Evolutionary conservation across 35 echinoderm and acorn worm species (phyloP).

Genomic region (Ptychodera flava): DNA sequence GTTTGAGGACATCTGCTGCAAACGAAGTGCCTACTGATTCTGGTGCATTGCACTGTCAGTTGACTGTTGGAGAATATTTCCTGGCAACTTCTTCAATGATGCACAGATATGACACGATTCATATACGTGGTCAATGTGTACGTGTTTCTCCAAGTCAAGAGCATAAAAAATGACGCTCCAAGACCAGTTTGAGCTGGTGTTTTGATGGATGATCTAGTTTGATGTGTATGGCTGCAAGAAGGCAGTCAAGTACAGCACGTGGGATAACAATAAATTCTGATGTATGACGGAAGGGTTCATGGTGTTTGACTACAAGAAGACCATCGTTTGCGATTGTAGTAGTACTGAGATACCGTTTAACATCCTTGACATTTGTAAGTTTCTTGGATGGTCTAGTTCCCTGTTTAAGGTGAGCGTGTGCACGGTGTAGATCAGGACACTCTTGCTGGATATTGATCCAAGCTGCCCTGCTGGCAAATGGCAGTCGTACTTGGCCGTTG

Average conservation of each 20-base stretch:
- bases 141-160: neutral
- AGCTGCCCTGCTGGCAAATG: neutral
- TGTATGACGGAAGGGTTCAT: neutral
- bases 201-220: neutral
- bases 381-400: slow-evolving; percentile 1
- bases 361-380: neutral
- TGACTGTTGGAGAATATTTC: neutral
- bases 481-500: neutral
- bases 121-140: neutral
- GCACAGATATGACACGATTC: neutral
- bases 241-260: neutral
- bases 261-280: neutral
- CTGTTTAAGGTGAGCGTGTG: slow-evolving; percentile 19
- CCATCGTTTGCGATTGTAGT: neutral
- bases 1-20: slow-evolving; percentile 1
- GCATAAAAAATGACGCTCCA: neutral
- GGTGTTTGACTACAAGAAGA: neutral
- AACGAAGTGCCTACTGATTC: neutral
- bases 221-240: neutral
- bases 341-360: neutral
- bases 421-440: slow-evolving; percentile 47
- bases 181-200: neutral
- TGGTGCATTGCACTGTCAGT: neutral
- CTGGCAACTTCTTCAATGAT: neutral
- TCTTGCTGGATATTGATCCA: slow-evolving; percentile 26